phyloP scores from a whole-genome alignment of 2,797 vertebrate genomes.

The Pogonophryne albipinna region DNA sequence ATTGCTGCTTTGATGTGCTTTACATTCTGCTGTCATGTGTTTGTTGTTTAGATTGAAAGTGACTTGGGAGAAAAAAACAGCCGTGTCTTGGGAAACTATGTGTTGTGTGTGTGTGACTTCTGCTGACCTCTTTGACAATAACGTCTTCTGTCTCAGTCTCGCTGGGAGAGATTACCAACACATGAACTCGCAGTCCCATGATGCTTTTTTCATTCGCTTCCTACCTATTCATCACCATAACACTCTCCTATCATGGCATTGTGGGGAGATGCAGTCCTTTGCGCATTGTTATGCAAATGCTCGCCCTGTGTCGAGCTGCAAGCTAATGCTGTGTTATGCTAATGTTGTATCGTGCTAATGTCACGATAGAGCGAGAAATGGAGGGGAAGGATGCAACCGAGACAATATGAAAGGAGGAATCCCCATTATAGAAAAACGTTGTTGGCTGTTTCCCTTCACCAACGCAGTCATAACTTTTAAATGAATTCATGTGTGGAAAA shows the following conservation, averaged over 20 bases:
- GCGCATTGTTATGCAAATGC: constrained; percentile 69
- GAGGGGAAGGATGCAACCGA: constrained; percentile 15
- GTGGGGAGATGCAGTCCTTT: constrained; percentile 47
- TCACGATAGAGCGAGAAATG: constrained; percentile 35
- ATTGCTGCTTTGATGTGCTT: constrained; percentile 10
- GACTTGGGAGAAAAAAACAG: constrained; percentile 3
- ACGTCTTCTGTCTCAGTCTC: constrained; percentile 60
- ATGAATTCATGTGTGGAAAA: not conserved
- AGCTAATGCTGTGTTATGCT: constrained; percentile 73
- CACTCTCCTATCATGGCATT: constrained; percentile 48
- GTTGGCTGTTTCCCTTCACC: constrained; percentile 1
- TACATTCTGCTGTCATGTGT: constrained; percentile 15
- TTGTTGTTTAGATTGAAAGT: constrained; percentile 14
- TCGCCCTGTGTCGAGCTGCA: constrained; percentile 46
- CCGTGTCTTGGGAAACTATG: constrained; percentile 25
- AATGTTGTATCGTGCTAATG: constrained; percentile 64
- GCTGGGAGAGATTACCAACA: constrained; percentile 67
- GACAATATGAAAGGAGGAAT: constrained; percentile 30
- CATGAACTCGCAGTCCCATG: constrained; percentile 71
- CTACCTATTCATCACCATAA: constrained; percentile 64
- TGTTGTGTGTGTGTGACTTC: constrained; percentile 46
- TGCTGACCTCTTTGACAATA: constrained; percentile 64
- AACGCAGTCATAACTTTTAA: constrained; percentile 10
- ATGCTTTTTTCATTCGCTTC: constrained; percentile 76
- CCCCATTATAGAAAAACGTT: not conserved